phyloP scores from a whole-genome alignment of 2,888 invertebrate genomes.

The Alcis repandata region DNA sequence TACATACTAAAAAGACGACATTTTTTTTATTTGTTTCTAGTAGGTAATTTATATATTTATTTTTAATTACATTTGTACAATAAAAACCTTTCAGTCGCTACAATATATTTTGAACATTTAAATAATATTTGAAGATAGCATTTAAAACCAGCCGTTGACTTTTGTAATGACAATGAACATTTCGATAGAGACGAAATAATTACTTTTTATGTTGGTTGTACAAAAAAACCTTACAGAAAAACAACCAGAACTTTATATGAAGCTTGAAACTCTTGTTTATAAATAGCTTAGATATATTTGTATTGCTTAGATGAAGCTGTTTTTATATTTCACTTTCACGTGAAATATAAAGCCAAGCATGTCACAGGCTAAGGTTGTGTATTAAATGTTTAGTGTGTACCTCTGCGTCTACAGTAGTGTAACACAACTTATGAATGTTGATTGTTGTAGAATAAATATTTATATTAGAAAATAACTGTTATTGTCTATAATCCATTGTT shows the following conservation, averaged over 20 bases:
- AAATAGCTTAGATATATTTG: slow-evolving; percentile 5
- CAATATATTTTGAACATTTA: background rate
- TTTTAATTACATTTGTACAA: slow-evolving; percentile 31
- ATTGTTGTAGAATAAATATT: slow-evolving; percentile 28
- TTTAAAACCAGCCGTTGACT: slow-evolving; percentile 29
- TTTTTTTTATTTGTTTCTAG: no score
- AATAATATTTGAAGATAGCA: background rate
- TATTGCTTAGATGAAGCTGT: background rate
- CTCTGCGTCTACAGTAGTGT: slow-evolving; percentile 27
- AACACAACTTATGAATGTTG: slow-evolving; percentile 33
- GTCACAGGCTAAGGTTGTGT: slow-evolving; percentile 73
- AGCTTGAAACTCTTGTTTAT: slow-evolving; percentile 47
- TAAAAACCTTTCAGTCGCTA: no score
- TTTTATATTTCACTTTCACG: slow-evolving; percentile 9
- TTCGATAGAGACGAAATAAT: slow-evolving; percentile 62
- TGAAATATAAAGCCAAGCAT: slow-evolving; percentile 20
- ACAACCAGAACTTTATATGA: slow-evolving; percentile 18
- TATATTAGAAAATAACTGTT: slow-evolving; percentile 9
- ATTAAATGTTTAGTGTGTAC: slow-evolving; percentile 43
- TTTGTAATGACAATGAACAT: slow-evolving; percentile 68
- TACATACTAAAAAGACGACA: no score
- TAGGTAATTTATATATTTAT: no score
- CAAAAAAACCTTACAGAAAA: background rate
- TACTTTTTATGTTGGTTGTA: slow-evolving; percentile 14
- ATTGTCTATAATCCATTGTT: slow-evolving; percentile 3